Evolutionary conservation across 2,797 vertebrate genomes (phyloP), one percentile per base, ranked within the genome.

Genomic region (Oryzias sinensis): DNA sequence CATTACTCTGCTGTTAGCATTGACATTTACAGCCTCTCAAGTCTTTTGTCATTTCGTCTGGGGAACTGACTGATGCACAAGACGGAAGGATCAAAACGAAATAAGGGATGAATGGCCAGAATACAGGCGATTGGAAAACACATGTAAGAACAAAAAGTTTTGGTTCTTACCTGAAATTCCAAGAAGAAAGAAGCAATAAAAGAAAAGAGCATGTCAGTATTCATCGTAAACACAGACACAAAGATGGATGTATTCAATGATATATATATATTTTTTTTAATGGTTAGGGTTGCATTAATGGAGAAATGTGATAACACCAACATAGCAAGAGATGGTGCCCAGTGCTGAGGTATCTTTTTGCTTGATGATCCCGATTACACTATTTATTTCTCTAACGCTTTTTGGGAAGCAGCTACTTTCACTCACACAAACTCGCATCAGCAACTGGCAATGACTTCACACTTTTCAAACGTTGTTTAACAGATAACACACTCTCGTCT

Each of bases 161-260:
- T 18, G 27, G 8, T 27, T 79, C 87, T 88, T 88, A 90, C 88
- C 90, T 91, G 83, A 27, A 37, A 70, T 73, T 76, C 47, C 50
- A 58, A 58, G 42, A 62, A 15, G 46, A 5, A 60, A 48, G 6
- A 14, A 8, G 20, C 18, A 7, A 65, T 48, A 71, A 80, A 63
- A 40, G 80, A 37, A 24, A 37, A 43, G 27, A 16, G 13, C 43
- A 5, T 29, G 65, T 85, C 78, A 82, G 53, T 59, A 43, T 16
- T 43, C 5, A 13, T n/a, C n/a, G 42, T 45, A 41, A 20, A 68
- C 27, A 53, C 18, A 73, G 1, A 60, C 14, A 56, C 11, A 18
- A 11, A 64, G 40, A 14, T 1, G 15, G 37, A 54, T 52, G 49
- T 1, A 49, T 5, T 15, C 17, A 49, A 11, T 29, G 43, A 14